These are phyloP conservation scores for Creontiades dilutus DNA, from an alignment of 2,888 invertebrate genomes.

Conservation along the genomic window DNA sequence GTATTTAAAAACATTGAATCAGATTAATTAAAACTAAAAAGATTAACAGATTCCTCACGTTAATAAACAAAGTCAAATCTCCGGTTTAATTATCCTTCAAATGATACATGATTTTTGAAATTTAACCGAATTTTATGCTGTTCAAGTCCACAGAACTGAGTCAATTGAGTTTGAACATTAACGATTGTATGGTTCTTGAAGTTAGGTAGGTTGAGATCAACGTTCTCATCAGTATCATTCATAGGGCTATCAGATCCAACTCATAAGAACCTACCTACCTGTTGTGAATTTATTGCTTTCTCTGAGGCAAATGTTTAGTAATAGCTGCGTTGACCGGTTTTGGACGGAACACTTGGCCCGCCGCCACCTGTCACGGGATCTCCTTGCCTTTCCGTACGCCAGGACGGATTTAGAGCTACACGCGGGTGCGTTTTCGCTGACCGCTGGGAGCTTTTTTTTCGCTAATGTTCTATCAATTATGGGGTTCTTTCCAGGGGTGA, in stretches of 20 bases:
- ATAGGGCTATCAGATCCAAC: not conserved
- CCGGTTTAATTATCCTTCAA: too few relatives aligned
- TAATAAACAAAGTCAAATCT: too few relatives aligned
- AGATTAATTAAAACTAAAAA: too few relatives aligned
- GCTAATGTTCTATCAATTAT: constrained; percentile 24
- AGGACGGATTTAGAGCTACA: not conserved
- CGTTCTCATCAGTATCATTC: not conserved
- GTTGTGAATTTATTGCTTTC: constrained; percentile 34
- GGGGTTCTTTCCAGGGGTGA: not conserved
- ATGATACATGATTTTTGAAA: too few relatives aligned
- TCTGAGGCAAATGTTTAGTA: constrained; percentile 1
- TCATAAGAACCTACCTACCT: constrained; percentile 22
- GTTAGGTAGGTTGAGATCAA: not conserved
- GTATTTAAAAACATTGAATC: too few relatives aligned
- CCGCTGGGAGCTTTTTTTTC: not conserved
- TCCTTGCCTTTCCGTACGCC: not conserved
- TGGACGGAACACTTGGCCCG: not conserved
- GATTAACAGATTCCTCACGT: too few relatives aligned
- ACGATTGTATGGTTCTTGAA: too few relatives aligned
- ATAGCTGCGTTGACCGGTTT: constrained; percentile 29
- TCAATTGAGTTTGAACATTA: too few relatives aligned
- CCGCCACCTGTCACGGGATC: constrained; percentile 20
- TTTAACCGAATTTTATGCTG: too few relatives aligned
- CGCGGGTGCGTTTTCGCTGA: constrained; percentile 3
- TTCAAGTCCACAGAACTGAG: too few relatives aligned